These are phyloP conservation scores for Neotoxoptera formosana DNA, from an alignment of 1,140 invertebrate genomes.

Conservation along the genomic window DNA sequence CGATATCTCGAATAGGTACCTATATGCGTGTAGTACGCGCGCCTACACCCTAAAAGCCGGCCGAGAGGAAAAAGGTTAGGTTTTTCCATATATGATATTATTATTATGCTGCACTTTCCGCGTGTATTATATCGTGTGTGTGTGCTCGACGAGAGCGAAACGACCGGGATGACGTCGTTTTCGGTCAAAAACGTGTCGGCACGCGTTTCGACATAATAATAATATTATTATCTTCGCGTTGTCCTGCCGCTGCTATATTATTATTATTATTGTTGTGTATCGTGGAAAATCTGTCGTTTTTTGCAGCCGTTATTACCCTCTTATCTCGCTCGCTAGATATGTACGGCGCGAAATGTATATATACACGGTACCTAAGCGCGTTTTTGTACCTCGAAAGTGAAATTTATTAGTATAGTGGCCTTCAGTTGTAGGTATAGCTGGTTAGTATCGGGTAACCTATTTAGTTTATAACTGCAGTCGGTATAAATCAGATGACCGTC, in stretches of 20 bases:
- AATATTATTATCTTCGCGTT: background rate
- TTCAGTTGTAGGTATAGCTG: too few relatives aligned
- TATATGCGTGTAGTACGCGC: background rate
- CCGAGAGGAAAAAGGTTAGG: slow-evolving; percentile 41
- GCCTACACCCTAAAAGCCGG: background rate
- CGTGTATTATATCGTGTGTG: background rate
- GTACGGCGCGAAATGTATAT: background rate
- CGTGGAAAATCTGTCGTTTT: background rate
- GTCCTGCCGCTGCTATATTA: too few relatives aligned
- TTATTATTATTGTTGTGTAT: background rate
- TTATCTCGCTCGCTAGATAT: background rate
- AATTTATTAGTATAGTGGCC: too few relatives aligned
- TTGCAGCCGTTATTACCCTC: background rate
- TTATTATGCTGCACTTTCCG: background rate
- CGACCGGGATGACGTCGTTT: background rate
- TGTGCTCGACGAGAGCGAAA: background rate
- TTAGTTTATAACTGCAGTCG: background rate
- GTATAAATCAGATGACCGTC: background rate
- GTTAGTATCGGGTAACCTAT: background rate
- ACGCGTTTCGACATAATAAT: background rate
- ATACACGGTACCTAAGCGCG: background rate
- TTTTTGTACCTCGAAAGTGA: background rate
- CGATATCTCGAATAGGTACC: slow-evolving; percentile 53
- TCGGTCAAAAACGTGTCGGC: slow-evolving; percentile 38
- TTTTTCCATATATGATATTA: background rate